Evolutionary conservation across 2,113 vertebrate genomes (phyloP).

Genomic region (Marmota flaviventris): DNA sequence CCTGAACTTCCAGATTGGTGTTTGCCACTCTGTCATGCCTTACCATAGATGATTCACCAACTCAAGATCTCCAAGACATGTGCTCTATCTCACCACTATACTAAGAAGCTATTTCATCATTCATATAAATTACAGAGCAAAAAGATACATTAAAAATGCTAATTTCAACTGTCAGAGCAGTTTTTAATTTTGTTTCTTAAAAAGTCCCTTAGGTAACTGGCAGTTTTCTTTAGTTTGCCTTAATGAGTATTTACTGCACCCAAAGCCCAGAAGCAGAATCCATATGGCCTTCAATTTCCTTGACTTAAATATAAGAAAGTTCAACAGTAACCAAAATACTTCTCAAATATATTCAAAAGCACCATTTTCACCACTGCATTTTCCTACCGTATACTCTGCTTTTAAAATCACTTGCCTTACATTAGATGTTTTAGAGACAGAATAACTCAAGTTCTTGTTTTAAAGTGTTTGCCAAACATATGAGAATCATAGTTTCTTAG

Average conservation of each 20-base stretch:
- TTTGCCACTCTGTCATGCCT: background rate
- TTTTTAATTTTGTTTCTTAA: background rate
- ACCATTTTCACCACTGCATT: conserved; percentile 38
- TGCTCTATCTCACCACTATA: background rate
- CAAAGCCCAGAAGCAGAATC: conserved; percentile 50
- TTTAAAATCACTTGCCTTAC: conserved; percentile 7
- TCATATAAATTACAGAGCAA: background rate
- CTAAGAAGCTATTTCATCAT: background rate
- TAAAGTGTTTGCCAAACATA: background rate
- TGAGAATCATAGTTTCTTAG: conserved; percentile 6
- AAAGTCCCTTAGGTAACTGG: conserved; percentile 17
- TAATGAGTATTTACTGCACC: conserved; percentile 50
- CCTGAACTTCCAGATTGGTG: background rate
- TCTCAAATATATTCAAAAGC: conserved; percentile 52
- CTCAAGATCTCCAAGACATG: background rate
- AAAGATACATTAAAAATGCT: conserved; percentile 42
- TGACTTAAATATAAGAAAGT: conserved; percentile 59
- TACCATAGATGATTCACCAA: background rate
- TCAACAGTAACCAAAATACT: conserved; percentile 5
- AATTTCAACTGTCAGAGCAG: conserved; percentile 32
- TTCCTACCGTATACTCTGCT: conserved; percentile 42
- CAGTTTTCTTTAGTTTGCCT: conserved; percentile 43
- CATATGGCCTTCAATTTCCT: conserved; percentile 40
- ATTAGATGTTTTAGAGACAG: background rate
- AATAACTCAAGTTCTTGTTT: conserved; percentile 33